phyloP scores from a whole-genome alignment of 2,888 invertebrate genomes.

The Drosophila vallismaia region DNA sequence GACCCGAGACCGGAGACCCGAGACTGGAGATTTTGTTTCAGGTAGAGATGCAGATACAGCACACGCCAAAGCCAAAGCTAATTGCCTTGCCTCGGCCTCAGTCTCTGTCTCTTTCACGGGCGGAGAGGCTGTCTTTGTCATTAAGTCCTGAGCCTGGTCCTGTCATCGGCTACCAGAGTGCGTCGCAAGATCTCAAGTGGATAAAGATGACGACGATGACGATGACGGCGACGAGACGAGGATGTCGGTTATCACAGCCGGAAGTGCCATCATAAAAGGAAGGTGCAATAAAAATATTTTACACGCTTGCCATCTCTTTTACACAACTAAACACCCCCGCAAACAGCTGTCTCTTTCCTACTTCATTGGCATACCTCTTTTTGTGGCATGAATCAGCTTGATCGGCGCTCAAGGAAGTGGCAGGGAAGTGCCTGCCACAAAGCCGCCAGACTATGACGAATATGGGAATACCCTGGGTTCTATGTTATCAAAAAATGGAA shows the following conservation, averaged over 20 bases:
- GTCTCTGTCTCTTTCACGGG: constrained; percentile 15
- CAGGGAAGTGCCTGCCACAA: constrained; percentile 14
- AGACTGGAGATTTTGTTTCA: constrained; percentile 9
- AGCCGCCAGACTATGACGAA: constrained; percentile 12
- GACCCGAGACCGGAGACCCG: constrained; percentile 16
- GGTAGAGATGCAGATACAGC: constrained; percentile 70
- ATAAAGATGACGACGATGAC: constrained; percentile 50
- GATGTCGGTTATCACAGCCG: constrained; percentile 76
- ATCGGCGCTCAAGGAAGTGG: constrained; percentile 31
- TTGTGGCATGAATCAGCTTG: constrained; percentile 14
- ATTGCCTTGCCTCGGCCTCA: constrained; percentile 51
- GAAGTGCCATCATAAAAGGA: constrained; percentile 82
- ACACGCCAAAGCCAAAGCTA: constrained; percentile 61
- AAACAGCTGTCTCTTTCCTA: neutral
- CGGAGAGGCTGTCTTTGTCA: constrained; percentile 2
- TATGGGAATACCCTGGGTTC: constrained; percentile 7
- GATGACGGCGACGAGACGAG: constrained; percentile 30
- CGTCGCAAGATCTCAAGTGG: constrained; percentile 73
- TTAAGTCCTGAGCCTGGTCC: constrained; percentile 28
- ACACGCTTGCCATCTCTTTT: constrained; percentile 56
- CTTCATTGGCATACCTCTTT: constrained; percentile 27
- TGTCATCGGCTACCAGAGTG: constrained; percentile 62
- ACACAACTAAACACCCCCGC: neutral
- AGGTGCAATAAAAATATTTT: constrained; percentile 83
- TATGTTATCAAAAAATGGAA: neutral